Conservation (phyloP, 2,888 invertebrate species). For the Noctua janthina region DNA sequence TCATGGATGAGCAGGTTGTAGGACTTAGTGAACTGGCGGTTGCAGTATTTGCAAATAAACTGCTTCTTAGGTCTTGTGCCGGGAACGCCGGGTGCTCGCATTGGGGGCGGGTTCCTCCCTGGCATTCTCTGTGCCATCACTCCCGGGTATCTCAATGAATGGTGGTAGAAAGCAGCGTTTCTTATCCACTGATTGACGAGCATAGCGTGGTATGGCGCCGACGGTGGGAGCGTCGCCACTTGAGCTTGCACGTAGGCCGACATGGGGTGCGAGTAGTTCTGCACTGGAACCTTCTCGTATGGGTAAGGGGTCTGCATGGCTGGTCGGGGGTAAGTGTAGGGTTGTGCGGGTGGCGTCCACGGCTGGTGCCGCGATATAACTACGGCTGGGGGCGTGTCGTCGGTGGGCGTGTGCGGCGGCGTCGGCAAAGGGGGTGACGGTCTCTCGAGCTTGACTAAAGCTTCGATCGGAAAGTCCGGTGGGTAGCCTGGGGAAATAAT, state of each 20-base stretch:
- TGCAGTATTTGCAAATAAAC: constrained; percentile 99
- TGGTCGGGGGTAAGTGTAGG: constrained; percentile 83
- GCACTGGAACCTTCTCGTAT: constrained; percentile 84
- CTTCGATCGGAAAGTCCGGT: constrained; percentile 90
- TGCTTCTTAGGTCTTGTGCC: constrained; percentile 94
- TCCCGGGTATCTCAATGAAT: constrained; percentile 87
- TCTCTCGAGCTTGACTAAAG: constrained; percentile 90
- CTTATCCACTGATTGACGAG: constrained; percentile 94
- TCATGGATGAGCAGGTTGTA: constrained; percentile 99
- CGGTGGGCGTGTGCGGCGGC: constrained; percentile 94
- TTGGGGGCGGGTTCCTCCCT: constrained; percentile 88
- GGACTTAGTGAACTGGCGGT: constrained; percentile 99
- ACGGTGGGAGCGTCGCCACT: constrained; percentile 86
- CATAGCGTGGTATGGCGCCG: constrained; percentile 90
- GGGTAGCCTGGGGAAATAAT: constrained; percentile 88
- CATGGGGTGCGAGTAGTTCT: constrained; percentile 83
- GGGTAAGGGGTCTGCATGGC: constrained; percentile 82
- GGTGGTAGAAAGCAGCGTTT: constrained; percentile 93
- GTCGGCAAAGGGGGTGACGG: constrained; percentile 92
- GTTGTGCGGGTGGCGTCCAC: constrained; percentile 80
- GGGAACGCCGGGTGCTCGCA: constrained; percentile 90
- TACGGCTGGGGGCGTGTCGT: constrained; percentile 89
- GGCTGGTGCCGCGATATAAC: constrained; percentile 85
- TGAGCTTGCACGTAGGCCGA: constrained; percentile 87
- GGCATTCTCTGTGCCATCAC: constrained; percentile 88